Percentiles rank a stretch among this genome's conserved stretches.
phyloP scores from a whole-genome alignment of 2,888 invertebrate genomes.

The Meganola albula region DNA sequence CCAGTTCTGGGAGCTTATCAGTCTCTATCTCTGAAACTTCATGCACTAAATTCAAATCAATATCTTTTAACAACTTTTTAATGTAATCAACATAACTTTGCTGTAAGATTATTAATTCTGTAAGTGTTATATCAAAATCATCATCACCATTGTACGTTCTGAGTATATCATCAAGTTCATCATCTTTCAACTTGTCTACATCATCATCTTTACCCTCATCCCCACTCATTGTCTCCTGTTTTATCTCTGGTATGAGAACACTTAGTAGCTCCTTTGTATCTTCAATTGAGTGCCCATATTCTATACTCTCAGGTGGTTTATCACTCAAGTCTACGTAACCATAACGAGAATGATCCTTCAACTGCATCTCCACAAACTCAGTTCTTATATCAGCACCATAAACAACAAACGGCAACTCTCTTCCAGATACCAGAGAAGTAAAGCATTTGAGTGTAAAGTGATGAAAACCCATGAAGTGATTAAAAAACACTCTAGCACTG shows the following conservation, averaged over 20 bases:
- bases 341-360: constrained; percentile 43
- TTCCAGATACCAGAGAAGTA: constrained; percentile 52
- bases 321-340: constrained; percentile 55
- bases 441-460: constrained; percentile 68
- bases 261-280: constrained; percentile 31
- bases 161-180: constrained; percentile 22
- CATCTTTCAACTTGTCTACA: constrained; percentile 20
- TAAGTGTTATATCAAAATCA: constrained; percentile 66
- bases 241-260: constrained; percentile 39
- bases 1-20: constrained; percentile 35
- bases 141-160: constrained; percentile 55
- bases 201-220: constrained; percentile 21
- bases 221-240: constrained; percentile 31
- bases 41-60: constrained; percentile 47
- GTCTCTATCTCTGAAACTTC: constrained; percentile 48
- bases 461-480: constrained; percentile 67
- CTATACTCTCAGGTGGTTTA: constrained; percentile 19
- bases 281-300: constrained; percentile 14
- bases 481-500: constrained; percentile 46
- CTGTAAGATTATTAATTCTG: constrained; percentile 62
- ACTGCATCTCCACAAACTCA: constrained; percentile 51
- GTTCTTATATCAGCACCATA: constrained; percentile 59
- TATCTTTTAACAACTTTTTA: constrained; percentile 35
- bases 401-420: constrained; percentile 53
- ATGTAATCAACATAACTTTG: constrained; percentile 64